phyloP scores from a whole-genome alignment of 2,113 vertebrate species.

The Pachypanchax playfairii region DNA sequence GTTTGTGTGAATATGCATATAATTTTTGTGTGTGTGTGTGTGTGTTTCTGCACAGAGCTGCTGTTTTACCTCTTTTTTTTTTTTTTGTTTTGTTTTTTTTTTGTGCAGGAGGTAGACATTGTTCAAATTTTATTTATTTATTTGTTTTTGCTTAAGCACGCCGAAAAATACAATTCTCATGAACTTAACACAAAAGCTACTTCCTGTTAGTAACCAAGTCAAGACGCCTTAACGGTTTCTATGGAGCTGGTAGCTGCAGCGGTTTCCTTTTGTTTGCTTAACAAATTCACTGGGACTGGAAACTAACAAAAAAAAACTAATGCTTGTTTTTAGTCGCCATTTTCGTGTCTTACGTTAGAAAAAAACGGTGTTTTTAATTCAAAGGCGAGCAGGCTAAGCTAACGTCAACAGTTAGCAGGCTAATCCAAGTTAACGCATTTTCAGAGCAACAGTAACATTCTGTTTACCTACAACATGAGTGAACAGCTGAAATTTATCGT shows the following conservation, averaged over 20 bases:
- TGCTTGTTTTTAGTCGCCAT: neutral
- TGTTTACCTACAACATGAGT: constrained; percentile 80
- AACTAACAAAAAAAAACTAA: neutral
- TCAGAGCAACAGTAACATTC: neutral
- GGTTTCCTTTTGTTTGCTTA: neutral
- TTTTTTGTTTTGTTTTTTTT: too few relatives aligned
- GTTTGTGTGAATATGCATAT: too few relatives aligned
- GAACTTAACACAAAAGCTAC: neutral
- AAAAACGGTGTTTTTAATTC: neutral
- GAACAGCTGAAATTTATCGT: constrained; percentile 95
- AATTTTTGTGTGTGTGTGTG: too few relatives aligned
- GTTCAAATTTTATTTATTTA: too few relatives aligned
- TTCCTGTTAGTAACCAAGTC: constrained; percentile 74
- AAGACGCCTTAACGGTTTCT: constrained; percentile 54
- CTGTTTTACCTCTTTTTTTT: too few relatives aligned
- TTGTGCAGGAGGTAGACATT: too few relatives aligned
- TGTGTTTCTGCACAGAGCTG: too few relatives aligned
- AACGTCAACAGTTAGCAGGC: neutral
- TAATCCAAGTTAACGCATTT: neutral
- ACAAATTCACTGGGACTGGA: neutral
- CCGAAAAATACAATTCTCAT: neutral
- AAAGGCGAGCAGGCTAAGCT: neutral
- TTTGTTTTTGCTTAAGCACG: too few relatives aligned
- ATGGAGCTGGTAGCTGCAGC: constrained; percentile 35
- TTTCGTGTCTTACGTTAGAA: fast-evolving